Base-by-base conservation (phyloP, 2,888 invertebrate species). In the Polyommatus icarus region DNA sequence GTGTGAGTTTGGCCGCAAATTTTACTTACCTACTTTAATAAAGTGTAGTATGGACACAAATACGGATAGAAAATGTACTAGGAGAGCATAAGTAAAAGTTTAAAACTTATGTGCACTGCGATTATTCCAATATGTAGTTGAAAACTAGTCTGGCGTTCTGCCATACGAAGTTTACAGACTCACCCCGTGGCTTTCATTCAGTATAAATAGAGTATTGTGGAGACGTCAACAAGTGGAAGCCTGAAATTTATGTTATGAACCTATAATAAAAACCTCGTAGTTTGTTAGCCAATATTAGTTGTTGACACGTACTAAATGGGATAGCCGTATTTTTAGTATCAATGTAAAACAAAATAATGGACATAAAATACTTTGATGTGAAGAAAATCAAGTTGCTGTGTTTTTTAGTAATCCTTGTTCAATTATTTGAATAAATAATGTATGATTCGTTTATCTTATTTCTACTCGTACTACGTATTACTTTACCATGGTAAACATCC, bases 81-180 rank as follows among this genome's bases (percentile, higher is more conserved):
- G 75, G 29, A 20, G 50, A 75, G 24, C 18, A 75, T 75, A 50
- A 75, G 75, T 75, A 75, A 29, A 75, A 75, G 75, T 75, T 54
- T 54, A 29, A 75, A 75, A 75, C 24, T 75, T 75, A 54, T 75
- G 24, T 24, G 75, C 50, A 54, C 24, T 46, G 54, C 18, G 75
- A 75, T 75, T 75, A 75, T 54, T 75, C 54, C 75, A 75, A 50
- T 75, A 75, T 50, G 75, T 75, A 75, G 75, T 75, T 54, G 46
- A 24, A 46, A 75, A 54, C 50, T 75, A 50, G 75, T 18, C 50
- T 75, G 75, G 75, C 75, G 75, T 29, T 50, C 29, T 75, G 75
- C 75, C 75, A 75, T 50, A 75, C 54, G 18, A 75, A 75, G 54
- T 54, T 75, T 20, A 24, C 36, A 32, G 67, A 67, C 29, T 24